These are phyloP conservation scores for Diglossa cyanea DNA, from an alignment of 2,797 vertebrate genomes.

Conservation along the genomic window DNA sequence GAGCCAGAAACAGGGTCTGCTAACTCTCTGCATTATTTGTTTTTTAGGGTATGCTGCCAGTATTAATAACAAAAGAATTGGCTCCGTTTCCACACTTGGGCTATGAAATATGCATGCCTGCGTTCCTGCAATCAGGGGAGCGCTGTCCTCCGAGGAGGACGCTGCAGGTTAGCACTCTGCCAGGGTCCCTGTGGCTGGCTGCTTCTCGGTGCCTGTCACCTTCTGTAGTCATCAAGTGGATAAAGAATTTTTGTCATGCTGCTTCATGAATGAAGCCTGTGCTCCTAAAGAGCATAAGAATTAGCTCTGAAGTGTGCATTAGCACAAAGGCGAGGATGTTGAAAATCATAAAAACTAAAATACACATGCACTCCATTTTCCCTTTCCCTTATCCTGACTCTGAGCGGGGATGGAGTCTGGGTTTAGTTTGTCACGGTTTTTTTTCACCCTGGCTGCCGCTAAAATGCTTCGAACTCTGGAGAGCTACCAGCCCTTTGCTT, in stretches of 20 bases:
- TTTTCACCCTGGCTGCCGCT: not conserved
- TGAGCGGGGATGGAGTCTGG: not conserved
- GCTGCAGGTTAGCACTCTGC: slow-evolving; percentile 49
- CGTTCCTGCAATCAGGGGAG: not conserved
- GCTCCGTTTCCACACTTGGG: not conserved
- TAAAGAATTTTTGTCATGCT: slow-evolving; percentile 68
- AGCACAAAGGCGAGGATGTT: not conserved
- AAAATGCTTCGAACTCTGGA: slow-evolving; percentile 12
- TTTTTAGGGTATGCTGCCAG: slow-evolving; percentile 13
- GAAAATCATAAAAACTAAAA: slow-evolving; percentile 13
- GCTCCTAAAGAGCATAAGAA: slow-evolving; percentile 43
- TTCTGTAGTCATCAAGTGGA: slow-evolving; percentile 59
- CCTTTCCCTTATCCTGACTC: not conserved
- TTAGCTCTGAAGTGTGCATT: slow-evolving; percentile 49
- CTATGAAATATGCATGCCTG: slow-evolving; percentile 40
- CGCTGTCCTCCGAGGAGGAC: not conserved
- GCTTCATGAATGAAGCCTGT: slow-evolving; percentile 48
- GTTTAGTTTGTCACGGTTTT: slow-evolving; percentile 14
- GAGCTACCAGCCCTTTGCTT: slow-evolving; percentile 31
- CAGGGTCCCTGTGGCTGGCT: slow-evolving; percentile 33
- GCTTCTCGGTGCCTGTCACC: slow-evolving; percentile 51
- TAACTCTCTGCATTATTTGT: not conserved
- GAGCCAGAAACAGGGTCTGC: not conserved
- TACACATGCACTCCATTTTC: not conserved
- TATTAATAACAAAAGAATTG: slow-evolving; percentile 38